Conservation (phyloP, 2,113 vertebrate species). For the Pituophis catenifer region DNA sequence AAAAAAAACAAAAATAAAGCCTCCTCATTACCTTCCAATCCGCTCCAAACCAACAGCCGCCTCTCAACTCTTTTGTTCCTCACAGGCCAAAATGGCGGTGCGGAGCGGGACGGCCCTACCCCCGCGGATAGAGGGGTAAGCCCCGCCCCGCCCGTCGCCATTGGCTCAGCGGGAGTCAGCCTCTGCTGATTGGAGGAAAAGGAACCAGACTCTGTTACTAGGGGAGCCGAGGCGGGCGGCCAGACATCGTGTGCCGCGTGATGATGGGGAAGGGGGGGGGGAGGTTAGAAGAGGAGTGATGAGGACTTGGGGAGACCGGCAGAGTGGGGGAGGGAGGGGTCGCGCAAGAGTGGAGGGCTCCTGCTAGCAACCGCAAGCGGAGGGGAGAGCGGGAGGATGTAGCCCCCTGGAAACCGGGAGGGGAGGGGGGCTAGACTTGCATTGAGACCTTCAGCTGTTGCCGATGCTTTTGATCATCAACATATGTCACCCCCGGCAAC, state of each 20-base stretch:
- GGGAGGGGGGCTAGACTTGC: background rate
- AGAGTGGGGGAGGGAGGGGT: no score
- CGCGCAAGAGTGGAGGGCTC: background rate
- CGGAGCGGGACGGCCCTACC: conserved; percentile 43
- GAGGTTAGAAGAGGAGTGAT: background rate
- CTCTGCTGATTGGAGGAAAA: conserved; percentile 53
- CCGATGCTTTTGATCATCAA: background rate
- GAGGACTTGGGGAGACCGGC: no score
- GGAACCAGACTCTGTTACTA: conserved; percentile 64
- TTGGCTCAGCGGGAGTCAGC: conserved; percentile 50
- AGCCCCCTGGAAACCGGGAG: background rate
- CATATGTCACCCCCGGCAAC: background rate
- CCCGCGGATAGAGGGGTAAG: conserved; percentile 21
- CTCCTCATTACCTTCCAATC: conserved; percentile 50
- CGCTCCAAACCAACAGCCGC: conserved; percentile 11
- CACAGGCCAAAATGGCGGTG: conserved; percentile 69
- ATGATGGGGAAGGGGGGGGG: background rate
- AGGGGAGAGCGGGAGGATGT: no score
- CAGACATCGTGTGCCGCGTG: conserved; percentile 6
- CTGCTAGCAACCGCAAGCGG: no score
- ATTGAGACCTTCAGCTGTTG: background rate
- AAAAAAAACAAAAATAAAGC: accelerated
- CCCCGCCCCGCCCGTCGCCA: conserved; percentile 34
- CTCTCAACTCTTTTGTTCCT: conserved; percentile 71
- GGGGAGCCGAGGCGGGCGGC: conserved; percentile 40